A percentile compares a stretch with the other conserved stretches of the same genome.
phyloP scores from a whole-genome alignment of 2,888 invertebrate species.

The Elaeidobius kamerunicus region DNA sequence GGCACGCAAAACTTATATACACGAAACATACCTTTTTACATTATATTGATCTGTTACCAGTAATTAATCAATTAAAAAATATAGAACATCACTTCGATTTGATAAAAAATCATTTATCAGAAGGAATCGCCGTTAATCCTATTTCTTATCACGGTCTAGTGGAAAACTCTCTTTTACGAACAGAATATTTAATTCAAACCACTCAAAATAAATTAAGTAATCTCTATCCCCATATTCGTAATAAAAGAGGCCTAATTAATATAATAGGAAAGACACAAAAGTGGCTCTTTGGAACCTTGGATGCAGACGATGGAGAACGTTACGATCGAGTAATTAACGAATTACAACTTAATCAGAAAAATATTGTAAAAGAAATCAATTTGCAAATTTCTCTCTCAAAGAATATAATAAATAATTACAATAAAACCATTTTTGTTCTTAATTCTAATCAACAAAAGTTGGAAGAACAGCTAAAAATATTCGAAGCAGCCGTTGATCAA shows the following conservation, averaged over 20 bases:
- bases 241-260: slow-evolving; percentile 5
- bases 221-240: not conserved
- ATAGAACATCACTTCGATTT: no score
- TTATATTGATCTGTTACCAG: not conserved
- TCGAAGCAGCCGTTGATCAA: not conserved
- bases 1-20: not conserved
- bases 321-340: slow-evolving; percentile 2
- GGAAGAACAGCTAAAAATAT: not conserved
- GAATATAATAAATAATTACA: slow-evolving; percentile 1
- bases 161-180: not conserved
- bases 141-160: no score
- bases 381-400: slow-evolving; percentile 4
- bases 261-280: not conserved
- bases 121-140: no score
- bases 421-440: slow-evolving; percentile 1
- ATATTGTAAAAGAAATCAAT: not conserved
- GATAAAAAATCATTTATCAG: no score
- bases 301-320: slow-evolving; percentile 3
- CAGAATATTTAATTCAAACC: not conserved
- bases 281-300: slow-evolving; percentile 6
- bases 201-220: slow-evolving; percentile 1
- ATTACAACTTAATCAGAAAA: slow-evolving; percentile 2
- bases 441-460: no score
- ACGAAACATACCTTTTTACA: not conserved
- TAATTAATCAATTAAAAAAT: no score